These are phyloP conservation scores for Emesis russula DNA, from an alignment of 2,888 invertebrate species.

Conservation along the genomic window DNA sequence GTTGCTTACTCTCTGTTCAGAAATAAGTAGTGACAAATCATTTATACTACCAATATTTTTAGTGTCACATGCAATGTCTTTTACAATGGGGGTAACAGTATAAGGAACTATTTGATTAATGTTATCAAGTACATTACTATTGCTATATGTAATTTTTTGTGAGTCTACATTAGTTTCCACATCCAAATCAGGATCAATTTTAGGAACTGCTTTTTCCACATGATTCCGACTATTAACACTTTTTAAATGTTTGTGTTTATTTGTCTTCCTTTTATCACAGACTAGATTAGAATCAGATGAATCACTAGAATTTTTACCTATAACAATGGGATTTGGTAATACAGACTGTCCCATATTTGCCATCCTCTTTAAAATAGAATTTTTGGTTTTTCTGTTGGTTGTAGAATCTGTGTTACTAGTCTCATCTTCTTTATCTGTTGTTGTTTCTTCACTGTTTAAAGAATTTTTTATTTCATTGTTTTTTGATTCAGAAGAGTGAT, in stretches of 20 bases:
- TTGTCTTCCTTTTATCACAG: slow-evolving; percentile 88
- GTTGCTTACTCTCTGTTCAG: slow-evolving; percentile 93
- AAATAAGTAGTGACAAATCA: slow-evolving; percentile 91
- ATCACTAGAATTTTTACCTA: slow-evolving; percentile 91
- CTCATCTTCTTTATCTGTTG: slow-evolving; percentile 85
- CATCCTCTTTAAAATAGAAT: slow-evolving; percentile 93
- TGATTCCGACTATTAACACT: slow-evolving; percentile 88
- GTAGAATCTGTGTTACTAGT: slow-evolving; percentile 93
- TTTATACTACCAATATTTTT: slow-evolving; percentile 78
- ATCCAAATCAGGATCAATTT: slow-evolving; percentile 87
- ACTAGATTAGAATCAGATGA: slow-evolving; percentile 92
- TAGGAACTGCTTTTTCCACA: slow-evolving; percentile 87
- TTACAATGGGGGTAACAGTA: slow-evolving; percentile 79
- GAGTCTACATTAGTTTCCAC: slow-evolving; percentile 66
- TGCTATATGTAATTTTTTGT: slow-evolving; percentile 61
- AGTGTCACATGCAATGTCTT: slow-evolving; percentile 85
- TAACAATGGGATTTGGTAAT: slow-evolving; percentile 90
- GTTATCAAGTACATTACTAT: not conserved
- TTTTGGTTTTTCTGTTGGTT: slow-evolving; percentile 92
- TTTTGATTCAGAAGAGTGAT: slow-evolving; percentile 85
- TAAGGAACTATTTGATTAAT: slow-evolving; percentile 90
- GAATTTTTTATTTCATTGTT: slow-evolving; percentile 42
- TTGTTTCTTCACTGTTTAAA: slow-evolving; percentile 27
- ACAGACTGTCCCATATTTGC: slow-evolving; percentile 94
- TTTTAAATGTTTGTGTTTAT: slow-evolving; percentile 92